phyloP scores from a whole-genome alignment of 2,113 vertebrate species.

The Prinia subflava region DNA sequence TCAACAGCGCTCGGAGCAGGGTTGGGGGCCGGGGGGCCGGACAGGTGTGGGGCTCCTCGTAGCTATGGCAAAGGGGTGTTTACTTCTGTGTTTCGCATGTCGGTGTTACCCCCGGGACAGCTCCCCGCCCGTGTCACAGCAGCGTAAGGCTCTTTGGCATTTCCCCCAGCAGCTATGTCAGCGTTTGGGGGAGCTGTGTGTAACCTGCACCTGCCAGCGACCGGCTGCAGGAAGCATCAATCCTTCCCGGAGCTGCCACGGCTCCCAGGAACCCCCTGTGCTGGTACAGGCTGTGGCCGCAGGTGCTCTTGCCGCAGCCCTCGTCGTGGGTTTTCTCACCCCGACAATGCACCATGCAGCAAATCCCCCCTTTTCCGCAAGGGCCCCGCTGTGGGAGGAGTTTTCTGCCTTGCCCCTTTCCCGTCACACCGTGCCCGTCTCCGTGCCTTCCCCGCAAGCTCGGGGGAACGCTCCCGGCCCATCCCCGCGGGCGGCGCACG shows the following conservation, averaged over 20 bases:
- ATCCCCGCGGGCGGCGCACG: background rate
- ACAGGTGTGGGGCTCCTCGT: background rate
- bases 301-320: background rate
- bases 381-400: background rate
- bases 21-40: background rate
- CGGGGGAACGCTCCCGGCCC: background rate
- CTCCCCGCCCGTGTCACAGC: background rate
- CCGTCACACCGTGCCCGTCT: fast-evolving
- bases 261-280: background rate
- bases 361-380: fast-evolving
- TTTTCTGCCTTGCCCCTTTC: background rate
- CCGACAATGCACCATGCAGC: background rate
- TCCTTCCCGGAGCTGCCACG: background rate
- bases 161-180: background rate
- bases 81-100: background rate
- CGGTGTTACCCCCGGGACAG: background rate
- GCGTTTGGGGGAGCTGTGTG: background rate
- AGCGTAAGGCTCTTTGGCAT: background rate
- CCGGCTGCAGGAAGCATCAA: fast-evolving
- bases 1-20: background rate
- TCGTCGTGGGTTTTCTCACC: background rate
- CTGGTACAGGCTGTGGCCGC: fast-evolving
- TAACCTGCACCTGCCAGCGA: background rate
- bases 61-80: conserved; percentile 46
- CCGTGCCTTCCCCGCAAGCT: background rate